A percentile compares a stretch with the other conserved stretches of the same genome.
phyloP scores from a whole-genome alignment of 2,113 vertebrate species.

The Hypomesus transpacificus region DNA sequence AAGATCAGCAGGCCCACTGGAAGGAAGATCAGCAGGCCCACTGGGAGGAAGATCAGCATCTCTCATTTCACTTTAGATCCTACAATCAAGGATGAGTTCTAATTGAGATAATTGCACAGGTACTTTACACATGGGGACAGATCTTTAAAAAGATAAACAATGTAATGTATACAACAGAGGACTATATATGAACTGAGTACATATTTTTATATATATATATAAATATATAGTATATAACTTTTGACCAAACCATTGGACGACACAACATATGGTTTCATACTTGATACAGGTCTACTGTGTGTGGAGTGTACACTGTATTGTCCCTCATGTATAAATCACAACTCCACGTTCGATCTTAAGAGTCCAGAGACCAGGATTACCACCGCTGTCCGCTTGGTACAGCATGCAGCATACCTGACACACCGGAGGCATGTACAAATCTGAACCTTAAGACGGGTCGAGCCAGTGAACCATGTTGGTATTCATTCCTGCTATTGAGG shows the following conservation, averaged over 20 bases:
- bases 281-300: too few species aligned
- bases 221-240: too few species aligned
- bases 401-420: background rate
- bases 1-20: background rate
- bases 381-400: background rate
- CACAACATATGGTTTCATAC: too few species aligned
- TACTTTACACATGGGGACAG: background rate
- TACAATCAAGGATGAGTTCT: too few species aligned
- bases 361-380: background rate
- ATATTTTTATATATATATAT: too few species aligned
- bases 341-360: background rate
- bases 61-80: background rate
- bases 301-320: too few species aligned
- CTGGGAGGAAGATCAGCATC: background rate
- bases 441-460: background rate
- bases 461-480: background rate
- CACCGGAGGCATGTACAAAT: background rate
- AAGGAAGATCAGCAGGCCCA: too few species aligned
- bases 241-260: too few species aligned
- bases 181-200: too few species aligned
- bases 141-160: background rate
- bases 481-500: constrained; percentile 3
- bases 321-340: background rate
- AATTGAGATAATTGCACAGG: too few species aligned
- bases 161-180: background rate